Evolutionary conservation across 2,797 vertebrate genomes (phyloP).

Genomic region (Lerista edwardsae): DNA sequence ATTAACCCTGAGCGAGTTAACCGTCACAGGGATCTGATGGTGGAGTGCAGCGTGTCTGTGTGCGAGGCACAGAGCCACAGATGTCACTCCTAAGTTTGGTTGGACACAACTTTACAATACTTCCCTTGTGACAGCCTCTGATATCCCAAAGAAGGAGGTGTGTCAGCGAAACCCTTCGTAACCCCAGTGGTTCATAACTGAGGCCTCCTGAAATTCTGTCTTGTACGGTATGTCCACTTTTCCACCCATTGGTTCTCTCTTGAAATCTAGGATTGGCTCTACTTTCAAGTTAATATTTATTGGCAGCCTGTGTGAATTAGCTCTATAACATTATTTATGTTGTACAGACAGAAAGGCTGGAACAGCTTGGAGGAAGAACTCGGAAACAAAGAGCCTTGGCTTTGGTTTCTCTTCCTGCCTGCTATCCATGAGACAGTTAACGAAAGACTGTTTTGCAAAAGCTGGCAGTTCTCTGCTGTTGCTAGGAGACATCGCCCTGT

Average conservation of each 20-base stretch:
- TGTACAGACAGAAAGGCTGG: not conserved
- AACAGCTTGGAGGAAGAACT: rapidly evolving
- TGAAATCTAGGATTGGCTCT: not conserved
- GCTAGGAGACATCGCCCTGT: rapidly evolving
- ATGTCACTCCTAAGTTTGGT: too few species aligned
- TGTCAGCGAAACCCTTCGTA: not conserved
- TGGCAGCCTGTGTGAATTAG: not conserved
- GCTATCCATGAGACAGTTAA: not conserved
- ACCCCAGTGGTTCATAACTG: constrained; percentile 17
- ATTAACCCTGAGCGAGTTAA: not conserved
- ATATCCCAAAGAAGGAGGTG: not conserved
- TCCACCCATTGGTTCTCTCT: not conserved
- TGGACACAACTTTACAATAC: not conserved
- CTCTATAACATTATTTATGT: not conserved
- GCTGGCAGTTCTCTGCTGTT: not conserved
- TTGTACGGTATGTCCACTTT: constrained; percentile 8
- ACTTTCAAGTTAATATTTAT: not conserved
- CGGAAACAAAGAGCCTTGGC: too few species aligned
- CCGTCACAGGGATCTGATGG: not conserved
- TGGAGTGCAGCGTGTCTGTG: not conserved
- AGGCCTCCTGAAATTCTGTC: constrained; percentile 22
- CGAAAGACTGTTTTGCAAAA: not conserved
- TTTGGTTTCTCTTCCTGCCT: not conserved
- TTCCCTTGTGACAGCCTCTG: not conserved
- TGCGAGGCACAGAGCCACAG: not conserved